A percentile compares a stretch with the other conserved stretches of the same genome.
Evolutionary conservation across 2,888 invertebrate genomes (phyloP).

Genomic region (Watsonalla cultraria): DNA sequence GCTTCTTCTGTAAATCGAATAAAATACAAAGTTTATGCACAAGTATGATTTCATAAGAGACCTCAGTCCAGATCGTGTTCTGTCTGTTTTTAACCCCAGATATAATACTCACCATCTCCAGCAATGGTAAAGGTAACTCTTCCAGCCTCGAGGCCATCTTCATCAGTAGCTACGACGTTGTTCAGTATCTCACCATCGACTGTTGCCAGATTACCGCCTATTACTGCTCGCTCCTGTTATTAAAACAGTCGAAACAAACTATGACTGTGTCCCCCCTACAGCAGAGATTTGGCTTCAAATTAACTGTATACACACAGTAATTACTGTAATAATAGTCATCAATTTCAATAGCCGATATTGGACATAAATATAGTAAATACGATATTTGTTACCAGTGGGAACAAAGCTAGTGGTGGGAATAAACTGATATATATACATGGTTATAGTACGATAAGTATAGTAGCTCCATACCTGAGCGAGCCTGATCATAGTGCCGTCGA

Average conservation of each 20-base stretch:
- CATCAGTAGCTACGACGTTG: conserved; percentile 72
- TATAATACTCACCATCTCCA: conserved; percentile 46
- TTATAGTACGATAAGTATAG: not conserved
- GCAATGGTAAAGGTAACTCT: conserved; percentile 64
- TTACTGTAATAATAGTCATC: too few relatives aligned
- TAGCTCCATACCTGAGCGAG: conserved; percentile 56
- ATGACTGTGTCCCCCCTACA: not conserved
- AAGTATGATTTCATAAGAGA: too few relatives aligned
- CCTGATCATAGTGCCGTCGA: conserved; percentile 40
- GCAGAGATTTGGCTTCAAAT: not conserved
- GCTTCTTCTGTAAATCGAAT: conserved; percentile 40
- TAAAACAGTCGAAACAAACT: too few relatives aligned
- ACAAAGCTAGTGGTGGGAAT: too few relatives aligned
- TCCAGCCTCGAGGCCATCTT: conserved; percentile 78
- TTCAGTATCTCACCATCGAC: conserved; percentile 55
- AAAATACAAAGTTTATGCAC: not conserved
- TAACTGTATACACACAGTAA: too few relatives aligned
- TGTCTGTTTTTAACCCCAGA: too few relatives aligned
- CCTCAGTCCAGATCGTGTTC: too few relatives aligned
- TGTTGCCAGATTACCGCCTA: conserved; percentile 40
- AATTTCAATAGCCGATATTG: too few relatives aligned
- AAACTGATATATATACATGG: not conserved
- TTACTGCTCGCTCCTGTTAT: conserved; percentile 49
- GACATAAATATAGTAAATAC: too few relatives aligned
- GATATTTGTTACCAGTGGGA: too few relatives aligned